Conservation (phyloP, 2,797 vertebrate genomes). For the Ctenopoma kingsleyae region DNA sequence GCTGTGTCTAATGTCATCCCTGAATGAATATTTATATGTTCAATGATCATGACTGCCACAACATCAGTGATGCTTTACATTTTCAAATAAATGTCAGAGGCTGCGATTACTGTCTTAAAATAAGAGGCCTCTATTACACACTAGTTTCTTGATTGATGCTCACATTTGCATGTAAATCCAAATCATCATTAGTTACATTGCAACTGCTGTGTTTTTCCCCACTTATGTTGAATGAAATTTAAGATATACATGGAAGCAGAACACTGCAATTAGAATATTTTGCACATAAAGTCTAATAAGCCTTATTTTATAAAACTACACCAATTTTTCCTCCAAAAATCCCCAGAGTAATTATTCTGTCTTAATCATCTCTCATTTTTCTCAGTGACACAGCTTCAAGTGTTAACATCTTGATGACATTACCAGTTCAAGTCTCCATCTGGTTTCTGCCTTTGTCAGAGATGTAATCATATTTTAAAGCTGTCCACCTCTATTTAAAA, state of each 20-base stretch:
- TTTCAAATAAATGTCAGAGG: background rate
- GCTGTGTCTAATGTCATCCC: background rate
- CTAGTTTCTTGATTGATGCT: background rate
- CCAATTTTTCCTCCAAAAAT: background rate
- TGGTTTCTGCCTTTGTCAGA: slow-evolving; percentile 29
- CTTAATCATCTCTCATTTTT: slow-evolving; percentile 42
- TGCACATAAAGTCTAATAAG: background rate
- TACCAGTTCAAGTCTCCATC: slow-evolving; percentile 28
- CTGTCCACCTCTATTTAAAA: slow-evolving; percentile 19
- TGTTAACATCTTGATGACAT: slow-evolving; percentile 48
- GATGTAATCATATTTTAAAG: slow-evolving; percentile 21
- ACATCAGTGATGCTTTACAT: background rate
- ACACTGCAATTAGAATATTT: background rate
- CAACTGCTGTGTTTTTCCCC: background rate
- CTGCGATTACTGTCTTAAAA: background rate
- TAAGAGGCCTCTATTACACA: background rate
- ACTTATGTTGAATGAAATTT: background rate
- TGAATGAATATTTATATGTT: background rate
- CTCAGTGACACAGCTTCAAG: slow-evolving; percentile 25
- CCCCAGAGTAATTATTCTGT: slow-evolving; percentile 11
- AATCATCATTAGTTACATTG: background rate
- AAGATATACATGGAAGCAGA: background rate
- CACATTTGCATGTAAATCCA: background rate
- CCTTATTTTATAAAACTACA: background rate
- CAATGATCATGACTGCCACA: background rate